phyloP scores from a whole-genome alignment of 2,888 invertebrate species.

The Heliconius ismenius region DNA sequence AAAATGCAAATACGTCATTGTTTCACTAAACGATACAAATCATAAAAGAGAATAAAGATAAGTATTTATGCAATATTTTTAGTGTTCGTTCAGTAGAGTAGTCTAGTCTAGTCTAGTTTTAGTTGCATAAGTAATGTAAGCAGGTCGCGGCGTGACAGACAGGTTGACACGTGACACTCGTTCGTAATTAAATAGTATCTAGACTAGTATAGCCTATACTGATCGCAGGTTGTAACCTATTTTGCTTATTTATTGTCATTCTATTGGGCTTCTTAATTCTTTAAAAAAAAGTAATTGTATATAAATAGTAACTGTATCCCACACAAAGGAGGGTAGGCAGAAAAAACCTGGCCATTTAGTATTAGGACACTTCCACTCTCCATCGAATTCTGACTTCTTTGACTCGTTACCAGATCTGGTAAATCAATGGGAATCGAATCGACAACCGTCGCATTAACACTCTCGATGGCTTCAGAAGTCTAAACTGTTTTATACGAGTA shows the following conservation, averaged over 20 bases:
- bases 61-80: neutral
- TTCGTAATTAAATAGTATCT: slow-evolving; percentile 34
- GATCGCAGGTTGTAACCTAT: slow-evolving; percentile 9
- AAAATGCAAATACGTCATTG: too few species aligned
- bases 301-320: neutral
- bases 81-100: neutral
- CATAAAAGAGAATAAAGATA: too few species aligned
- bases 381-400: too few species aligned
- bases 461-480: neutral
- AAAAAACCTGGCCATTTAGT: too few species aligned
- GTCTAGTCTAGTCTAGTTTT: neutral
- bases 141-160: slow-evolving; percentile 44
- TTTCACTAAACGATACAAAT: too few species aligned
- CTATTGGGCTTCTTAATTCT: neutral
- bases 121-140: slow-evolving; percentile 39
- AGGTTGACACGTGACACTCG: slow-evolving; percentile 47
- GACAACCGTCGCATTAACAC: too few species aligned
- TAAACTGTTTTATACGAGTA: neutral
- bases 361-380: too few species aligned
- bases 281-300: neutral
- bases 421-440: too few species aligned
- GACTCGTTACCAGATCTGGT: too few species aligned
- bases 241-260: neutral
- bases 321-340: too few species aligned
- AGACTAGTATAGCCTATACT: slow-evolving; percentile 22